A percentile compares a stretch with the other conserved stretches of the same genome.
phyloP scores from a whole-genome alignment of 2,113 vertebrate species.

The Setophaga kirtlandii region DNA sequence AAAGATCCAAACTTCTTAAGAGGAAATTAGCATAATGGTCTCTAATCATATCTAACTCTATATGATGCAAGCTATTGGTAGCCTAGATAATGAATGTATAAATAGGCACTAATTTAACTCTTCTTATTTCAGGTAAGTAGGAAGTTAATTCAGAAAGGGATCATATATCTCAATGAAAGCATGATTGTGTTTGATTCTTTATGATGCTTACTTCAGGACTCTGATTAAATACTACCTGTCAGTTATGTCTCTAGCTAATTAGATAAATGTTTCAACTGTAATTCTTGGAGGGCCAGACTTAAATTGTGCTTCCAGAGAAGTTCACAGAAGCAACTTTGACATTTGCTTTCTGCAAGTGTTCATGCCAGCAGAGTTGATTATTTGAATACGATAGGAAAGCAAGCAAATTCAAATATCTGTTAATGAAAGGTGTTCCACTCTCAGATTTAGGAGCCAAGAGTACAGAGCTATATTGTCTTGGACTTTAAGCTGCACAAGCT shows the following conservation, averaged over 20 bases:
- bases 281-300: neutral
- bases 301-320: neutral
- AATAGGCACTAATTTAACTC: neutral
- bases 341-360: neutral
- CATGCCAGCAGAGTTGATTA: neutral
- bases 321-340: neutral
- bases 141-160: neutral
- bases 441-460: neutral
- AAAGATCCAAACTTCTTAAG: neutral
- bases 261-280: neutral
- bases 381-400: constrained; percentile 24
- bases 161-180: neutral
- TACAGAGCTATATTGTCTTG: neutral
- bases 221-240: neutral
- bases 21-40: neutral
- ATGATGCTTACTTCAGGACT: neutral
- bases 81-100: neutral
- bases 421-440: neutral
- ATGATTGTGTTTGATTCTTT: neutral
- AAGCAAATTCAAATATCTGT: neutral
- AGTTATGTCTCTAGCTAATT: neutral
- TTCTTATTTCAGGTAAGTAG: neutral
- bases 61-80: neutral
- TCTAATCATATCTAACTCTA: neutral
- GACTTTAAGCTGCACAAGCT: neutral